phyloP scores from a whole-genome alignment of 2,888 invertebrate genomes.

The Andrena hattorfiana region DNA sequence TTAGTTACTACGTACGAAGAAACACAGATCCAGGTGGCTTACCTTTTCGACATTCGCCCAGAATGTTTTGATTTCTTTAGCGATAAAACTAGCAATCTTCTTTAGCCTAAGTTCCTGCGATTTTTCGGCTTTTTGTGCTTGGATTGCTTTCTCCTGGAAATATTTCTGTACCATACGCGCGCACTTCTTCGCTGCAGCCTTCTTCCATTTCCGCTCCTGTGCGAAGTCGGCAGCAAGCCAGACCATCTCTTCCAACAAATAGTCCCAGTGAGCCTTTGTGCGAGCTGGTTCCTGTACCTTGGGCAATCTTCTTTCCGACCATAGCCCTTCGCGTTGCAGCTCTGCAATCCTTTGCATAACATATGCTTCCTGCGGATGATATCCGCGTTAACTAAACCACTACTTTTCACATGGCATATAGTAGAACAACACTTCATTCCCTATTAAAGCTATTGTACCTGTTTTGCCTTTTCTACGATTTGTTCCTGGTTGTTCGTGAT shows the following conservation, averaged over 20 bases:
- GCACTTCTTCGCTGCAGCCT: constrained; percentile 97
- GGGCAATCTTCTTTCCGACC: constrained; percentile 96
- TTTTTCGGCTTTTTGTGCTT: constrained; percentile 95
- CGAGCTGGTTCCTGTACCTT: constrained; percentile 96
- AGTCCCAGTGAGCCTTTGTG: constrained; percentile 99
- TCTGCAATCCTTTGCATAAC: constrained; percentile 97
- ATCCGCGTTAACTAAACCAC: background rate
- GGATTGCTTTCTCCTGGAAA: constrained; percentile 95
- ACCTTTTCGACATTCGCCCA: constrained; percentile 99
- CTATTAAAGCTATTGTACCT: constrained; percentile 85
- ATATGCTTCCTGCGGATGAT: constrained; percentile 91
- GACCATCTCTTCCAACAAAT: constrained; percentile 98
- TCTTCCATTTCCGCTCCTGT: constrained; percentile 99
- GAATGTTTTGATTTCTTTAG: constrained; percentile 97
- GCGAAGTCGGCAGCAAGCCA: constrained; percentile 99
- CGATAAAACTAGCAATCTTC: constrained; percentile 95
- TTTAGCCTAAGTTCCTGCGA: constrained; percentile 95
- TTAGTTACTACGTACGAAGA: constrained; percentile 5
- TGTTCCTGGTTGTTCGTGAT: constrained; percentile 88
- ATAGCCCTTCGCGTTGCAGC: constrained; percentile 96
- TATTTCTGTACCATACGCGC: constrained; percentile 96
- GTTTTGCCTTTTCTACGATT: constrained; percentile 94
- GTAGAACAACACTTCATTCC: background rate
- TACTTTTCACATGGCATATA: background rate
- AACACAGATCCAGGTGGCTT: background rate